Evolutionary conservation across 2,113 vertebrate species (phyloP).

Genomic region (Ranitomeya variabilis): DNA sequence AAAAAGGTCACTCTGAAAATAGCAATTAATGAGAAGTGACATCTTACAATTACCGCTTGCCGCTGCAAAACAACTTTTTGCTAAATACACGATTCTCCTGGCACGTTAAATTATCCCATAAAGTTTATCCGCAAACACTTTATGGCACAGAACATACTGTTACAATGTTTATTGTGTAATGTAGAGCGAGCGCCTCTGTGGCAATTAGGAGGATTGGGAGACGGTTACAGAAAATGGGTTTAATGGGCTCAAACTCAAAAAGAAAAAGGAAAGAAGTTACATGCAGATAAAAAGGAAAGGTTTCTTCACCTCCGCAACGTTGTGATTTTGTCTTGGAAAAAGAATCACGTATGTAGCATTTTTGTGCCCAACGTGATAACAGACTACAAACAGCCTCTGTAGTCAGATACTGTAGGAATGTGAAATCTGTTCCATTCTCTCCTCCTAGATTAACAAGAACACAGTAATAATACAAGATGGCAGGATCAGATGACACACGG

Average conservation of each 20-base stretch:
- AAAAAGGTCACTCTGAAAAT: conserved; percentile 46
- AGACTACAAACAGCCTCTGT: no score
- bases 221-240: not conserved
- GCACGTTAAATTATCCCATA: conserved; percentile 14
- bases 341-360: no score
- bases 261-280: not conserved
- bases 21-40: conserved; percentile 40
- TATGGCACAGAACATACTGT: conserved; percentile 7
- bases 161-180: conserved; percentile 18
- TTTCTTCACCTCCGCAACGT: not conserved
- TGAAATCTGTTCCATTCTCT: no score
- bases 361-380: no score
- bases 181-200: not conserved
- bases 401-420: no score
- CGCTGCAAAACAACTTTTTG: conserved; percentile 18
- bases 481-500: no score
- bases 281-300: not conserved
- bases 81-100: conserved; percentile 21
- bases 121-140: conserved; percentile 31
- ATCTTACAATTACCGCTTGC: conserved; percentile 8
- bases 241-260: not conserved
- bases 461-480: no score
- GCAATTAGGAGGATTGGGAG: not conserved
- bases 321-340: not conserved
- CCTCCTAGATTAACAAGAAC: no score